Conservation (phyloP, 2,797 vertebrate genomes). For the Pseudocheirus occidentalis region DNA sequence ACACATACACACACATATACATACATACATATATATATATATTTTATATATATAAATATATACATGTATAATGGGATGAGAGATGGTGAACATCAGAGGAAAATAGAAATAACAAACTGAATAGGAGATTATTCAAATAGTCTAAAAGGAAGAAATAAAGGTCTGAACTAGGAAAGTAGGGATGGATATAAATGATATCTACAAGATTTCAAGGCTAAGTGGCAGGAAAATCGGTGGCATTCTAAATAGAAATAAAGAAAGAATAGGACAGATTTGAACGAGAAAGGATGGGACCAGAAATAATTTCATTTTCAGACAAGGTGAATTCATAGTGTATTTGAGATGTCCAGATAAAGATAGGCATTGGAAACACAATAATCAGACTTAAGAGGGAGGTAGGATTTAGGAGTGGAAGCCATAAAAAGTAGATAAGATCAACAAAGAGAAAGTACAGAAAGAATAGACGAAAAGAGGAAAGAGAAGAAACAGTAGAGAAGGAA, state of each 20-base stretch:
- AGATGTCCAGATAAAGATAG: not conserved
- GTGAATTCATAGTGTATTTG: not conserved
- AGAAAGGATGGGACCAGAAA: not conserved
- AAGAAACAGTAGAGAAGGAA: not conserved
- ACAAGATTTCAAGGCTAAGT: not conserved
- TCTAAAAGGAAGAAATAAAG: not conserved
- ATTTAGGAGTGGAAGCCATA: not conserved
- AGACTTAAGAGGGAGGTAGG: no score
- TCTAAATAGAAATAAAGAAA: not conserved
- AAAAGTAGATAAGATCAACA: not conserved
- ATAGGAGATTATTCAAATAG: not conserved
- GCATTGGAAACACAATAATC: not conserved
- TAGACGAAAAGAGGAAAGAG: not conserved
- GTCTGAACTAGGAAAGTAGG: not conserved
- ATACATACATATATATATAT: no score
- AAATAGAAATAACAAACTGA: not conserved
- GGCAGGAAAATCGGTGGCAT: not conserved
- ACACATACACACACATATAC: no score
- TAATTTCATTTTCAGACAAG: not conserved
- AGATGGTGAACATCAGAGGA: not conserved
- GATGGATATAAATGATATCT: not conserved
- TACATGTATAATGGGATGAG: not conserved
- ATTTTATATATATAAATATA: no score
- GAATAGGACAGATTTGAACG: not conserved
- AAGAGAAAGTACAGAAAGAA: not conserved